Percentiles rank a stretch among this genome's conserved stretches.
phyloP scores from a whole-genome alignment of 2,888 invertebrate species.

The Lithophane ornitopus region DNA sequence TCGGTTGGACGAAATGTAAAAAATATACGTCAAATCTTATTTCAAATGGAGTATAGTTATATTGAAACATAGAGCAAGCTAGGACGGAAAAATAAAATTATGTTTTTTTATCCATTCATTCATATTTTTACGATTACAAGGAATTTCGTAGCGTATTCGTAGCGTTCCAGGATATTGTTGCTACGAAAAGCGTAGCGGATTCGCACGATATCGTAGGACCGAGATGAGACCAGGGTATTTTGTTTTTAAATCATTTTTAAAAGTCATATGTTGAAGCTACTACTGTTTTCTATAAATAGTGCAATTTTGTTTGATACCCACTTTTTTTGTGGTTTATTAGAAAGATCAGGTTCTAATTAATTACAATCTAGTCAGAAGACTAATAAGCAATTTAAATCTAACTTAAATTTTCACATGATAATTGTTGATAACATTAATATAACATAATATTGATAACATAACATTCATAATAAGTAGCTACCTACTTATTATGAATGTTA shows the following conservation, averaged over 20 bases:
- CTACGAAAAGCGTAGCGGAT: conserved; percentile 41
- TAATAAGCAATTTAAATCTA: too few species aligned
- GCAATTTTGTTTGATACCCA: neutral
- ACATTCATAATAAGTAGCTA: neutral
- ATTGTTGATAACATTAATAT: too few species aligned
- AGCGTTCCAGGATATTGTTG: neutral
- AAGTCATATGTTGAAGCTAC: neutral
- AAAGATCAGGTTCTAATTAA: too few species aligned
- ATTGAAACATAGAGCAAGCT: neutral
- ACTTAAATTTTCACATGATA: too few species aligned
- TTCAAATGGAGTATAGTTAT: too few species aligned
- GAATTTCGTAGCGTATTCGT: conserved; percentile 26
- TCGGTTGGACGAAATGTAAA: too few species aligned
- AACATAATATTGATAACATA: neutral
- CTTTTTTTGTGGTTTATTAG: too few species aligned
- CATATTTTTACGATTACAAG: neutral
- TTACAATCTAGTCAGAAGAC: too few species aligned
- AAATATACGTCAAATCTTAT: too few species aligned
- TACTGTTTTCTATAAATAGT: neutral
- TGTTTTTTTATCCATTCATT: neutral
- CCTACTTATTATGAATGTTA: too few species aligned
- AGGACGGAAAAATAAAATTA: neutral
- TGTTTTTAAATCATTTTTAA: neutral
- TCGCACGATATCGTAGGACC: neutral
- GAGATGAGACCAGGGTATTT: fast-evolving